Evolutionary conservation across 2,888 invertebrate genomes (phyloP), one percentile per base, ranked within the genome.

Genomic region (Antitype chi): DNA sequence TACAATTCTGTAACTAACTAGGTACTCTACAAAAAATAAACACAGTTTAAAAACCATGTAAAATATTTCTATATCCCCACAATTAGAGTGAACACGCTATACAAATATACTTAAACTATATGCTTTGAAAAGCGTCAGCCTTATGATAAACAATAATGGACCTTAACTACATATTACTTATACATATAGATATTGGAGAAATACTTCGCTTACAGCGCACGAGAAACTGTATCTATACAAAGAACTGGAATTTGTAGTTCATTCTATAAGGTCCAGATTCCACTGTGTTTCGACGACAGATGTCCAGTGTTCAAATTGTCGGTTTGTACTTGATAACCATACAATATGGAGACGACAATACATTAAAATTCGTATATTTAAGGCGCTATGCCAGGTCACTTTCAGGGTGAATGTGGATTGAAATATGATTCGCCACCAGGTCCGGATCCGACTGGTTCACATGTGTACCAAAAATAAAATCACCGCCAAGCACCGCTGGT

Each of bases 71-170:
- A 83, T 68, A 85, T 20, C 71, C 60, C 82, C 79, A 85, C 68
- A 15, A 13, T 6, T 52, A 32, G 74, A 57, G 72, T 76, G 71
- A 72, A 77, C 68, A 82, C 75, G 38, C 70, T 79, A 78, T 84
- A 84, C 70, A 67, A 81, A 81, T 82, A 84, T 77, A 87, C 90
- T 92, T 92, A 91, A 72, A 77, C 89, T 92, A 91, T 70, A 79
- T 88, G 90, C 91, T 91, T 90, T 84, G 85, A 88, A 82, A 90
- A 91, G 90, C 90, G 78, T 94, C 94, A 94, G 94, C 94, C 94
- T 94, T 94, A 94, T 92, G 89, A 88, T 91, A 92, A 88, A 83
- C 85, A 84, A 88, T 89, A 88, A 88, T 87, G 85, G 82, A 87
- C 85, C 87, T 87, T 89, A 90, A 89, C 87, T 86, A 86, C 77